Percentiles rank a stretch among this genome's conserved stretches.
Evolutionary conservation across 2,888 invertebrate genomes (phyloP).

Genomic region (Vanessa cardui): DNA sequence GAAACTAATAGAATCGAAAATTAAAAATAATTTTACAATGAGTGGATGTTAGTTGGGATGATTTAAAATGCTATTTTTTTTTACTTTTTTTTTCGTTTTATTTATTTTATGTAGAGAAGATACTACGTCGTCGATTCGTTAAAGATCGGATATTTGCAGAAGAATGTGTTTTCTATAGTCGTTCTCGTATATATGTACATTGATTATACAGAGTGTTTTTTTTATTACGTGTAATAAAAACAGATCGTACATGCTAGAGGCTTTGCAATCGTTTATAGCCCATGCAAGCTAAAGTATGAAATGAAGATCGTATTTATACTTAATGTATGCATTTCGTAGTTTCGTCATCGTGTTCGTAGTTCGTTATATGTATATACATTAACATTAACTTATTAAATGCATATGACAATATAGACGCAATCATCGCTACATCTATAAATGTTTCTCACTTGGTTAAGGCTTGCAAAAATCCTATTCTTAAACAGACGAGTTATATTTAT

Average conservation of each 20-base stretch:
- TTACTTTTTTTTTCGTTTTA: background rate
- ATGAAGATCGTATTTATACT: background rate
- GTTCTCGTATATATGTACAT: background rate
- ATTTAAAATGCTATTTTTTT: background rate
- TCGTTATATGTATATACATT: background rate
- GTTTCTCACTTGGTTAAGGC: background rate
- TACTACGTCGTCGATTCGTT: background rate
- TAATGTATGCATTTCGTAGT: background rate
- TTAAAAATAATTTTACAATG: background rate
- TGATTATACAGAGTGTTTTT: background rate
- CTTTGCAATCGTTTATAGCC: constrained; percentile 18
- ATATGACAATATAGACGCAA: background rate
- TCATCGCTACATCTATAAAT: background rate
- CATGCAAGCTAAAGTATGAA: constrained; percentile 32
- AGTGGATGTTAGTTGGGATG: constrained; percentile 2
- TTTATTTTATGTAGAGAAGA: background rate
- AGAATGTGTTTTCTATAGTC: background rate
- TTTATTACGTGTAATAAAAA: constrained; percentile 1
- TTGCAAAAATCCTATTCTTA: constrained; percentile 7
- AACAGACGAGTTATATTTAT: background rate
- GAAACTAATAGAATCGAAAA: constrained; percentile 14
- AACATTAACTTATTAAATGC: constrained; percentile 1
- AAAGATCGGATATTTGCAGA: too few species aligned
- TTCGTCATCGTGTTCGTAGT: background rate
- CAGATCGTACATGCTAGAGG: constrained; percentile 30